phyloP scores from a whole-genome alignment of 2,797 vertebrate species.

The Poeciliopsis gracilis region DNA sequence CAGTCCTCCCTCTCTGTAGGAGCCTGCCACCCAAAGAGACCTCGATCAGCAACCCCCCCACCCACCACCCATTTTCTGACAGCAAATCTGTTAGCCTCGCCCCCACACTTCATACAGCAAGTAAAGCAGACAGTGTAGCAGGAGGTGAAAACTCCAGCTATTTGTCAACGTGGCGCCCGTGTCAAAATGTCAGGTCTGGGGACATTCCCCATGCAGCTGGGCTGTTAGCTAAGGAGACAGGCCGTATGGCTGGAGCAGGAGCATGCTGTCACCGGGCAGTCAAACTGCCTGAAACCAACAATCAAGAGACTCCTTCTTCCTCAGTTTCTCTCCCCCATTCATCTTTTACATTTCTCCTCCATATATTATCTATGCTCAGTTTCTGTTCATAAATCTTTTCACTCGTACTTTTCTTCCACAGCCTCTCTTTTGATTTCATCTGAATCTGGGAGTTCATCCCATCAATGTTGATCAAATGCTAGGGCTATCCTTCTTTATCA shows the following conservation, averaged over 20 bases:
- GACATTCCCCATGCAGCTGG: constrained; percentile 85
- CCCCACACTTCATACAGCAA: constrained; percentile 75
- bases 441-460: constrained; percentile 39
- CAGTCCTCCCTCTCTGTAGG: constrained; percentile 54
- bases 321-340: constrained; percentile 55
- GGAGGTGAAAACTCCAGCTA: constrained; percentile 87
- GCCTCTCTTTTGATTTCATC: constrained; percentile 25
- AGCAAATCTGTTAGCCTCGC: constrained; percentile 81
- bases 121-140: constrained; percentile 83
- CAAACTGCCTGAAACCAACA: constrained; percentile 71
- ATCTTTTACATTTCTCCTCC: constrained; percentile 64
- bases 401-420: constrained; percentile 39
- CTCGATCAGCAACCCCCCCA: constrained; percentile 71
- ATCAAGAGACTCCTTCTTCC: constrained; percentile 60
- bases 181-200: constrained; percentile 86
- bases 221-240: constrained; percentile 84
- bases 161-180: constrained; percentile 86
- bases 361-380: constrained; percentile 43
- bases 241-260: constrained; percentile 84
- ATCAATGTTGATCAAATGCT: constrained; percentile 42
- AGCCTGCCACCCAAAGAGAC: constrained; percentile 83
- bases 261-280: constrained; percentile 81
- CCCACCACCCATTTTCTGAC: constrained; percentile 62
- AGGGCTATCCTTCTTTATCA: constrained; percentile 21
- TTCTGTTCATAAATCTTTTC: constrained; percentile 39